Evolutionary conservation across 2,113 vertebrate genomes (phyloP).

Genomic region (Elanoides forficatus): DNA sequence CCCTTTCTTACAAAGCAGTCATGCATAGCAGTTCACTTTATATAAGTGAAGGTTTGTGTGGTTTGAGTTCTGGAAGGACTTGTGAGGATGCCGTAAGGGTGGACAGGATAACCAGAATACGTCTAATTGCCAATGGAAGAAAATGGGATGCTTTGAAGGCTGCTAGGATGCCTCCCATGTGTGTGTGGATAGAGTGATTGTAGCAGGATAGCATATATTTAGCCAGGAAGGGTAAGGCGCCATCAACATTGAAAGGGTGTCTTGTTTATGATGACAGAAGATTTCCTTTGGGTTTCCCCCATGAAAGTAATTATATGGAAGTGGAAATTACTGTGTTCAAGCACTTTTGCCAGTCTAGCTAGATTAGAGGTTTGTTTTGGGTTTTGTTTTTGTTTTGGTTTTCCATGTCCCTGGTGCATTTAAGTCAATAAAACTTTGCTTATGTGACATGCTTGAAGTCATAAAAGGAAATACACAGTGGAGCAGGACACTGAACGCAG

Average conservation of each 20-base stretch:
- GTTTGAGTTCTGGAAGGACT: neutral
- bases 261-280: neutral
- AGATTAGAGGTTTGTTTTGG: neutral
- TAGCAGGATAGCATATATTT: neutral
- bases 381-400: neutral
- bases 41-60: neutral
- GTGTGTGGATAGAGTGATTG: neutral
- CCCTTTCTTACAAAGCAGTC: neutral
- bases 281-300: neutral
- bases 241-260: neutral
- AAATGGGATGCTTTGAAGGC: neutral
- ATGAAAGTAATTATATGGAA: neutral
- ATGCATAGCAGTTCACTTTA: neutral
- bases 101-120: neutral
- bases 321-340: neutral
- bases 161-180: neutral
- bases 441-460: neutral
- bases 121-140: neutral
- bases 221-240: neutral
- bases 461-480: neutral
- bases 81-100: neutral
- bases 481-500: neutral
- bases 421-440: neutral
- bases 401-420: neutral
- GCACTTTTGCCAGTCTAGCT: neutral